Conservation (phyloP, 2,113 vertebrate genomes). For the Sula dactylatra region DNA sequence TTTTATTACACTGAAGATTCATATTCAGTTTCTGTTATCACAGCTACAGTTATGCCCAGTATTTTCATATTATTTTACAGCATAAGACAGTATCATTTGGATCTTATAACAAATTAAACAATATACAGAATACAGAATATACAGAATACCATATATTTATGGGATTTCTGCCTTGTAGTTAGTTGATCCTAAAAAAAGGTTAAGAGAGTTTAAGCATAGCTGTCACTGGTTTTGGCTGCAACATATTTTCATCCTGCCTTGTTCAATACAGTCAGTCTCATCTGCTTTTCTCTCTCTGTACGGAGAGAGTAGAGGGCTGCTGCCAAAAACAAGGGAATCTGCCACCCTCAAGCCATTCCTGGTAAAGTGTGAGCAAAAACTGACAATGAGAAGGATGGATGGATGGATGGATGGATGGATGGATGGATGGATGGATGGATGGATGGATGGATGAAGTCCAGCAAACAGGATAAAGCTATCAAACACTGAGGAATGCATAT, state of each 20-base stretch:
- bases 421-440: neutral
- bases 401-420: neutral
- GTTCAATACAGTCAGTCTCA: neutral
- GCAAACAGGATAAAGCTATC: neutral
- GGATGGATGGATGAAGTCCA: neutral
- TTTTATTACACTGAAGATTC: neutral
- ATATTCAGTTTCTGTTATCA: neutral
- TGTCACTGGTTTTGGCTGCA: neutral
- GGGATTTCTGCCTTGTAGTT: neutral
- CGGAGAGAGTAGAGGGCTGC: neutral
- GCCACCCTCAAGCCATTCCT: neutral
- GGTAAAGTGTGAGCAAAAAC: neutral
- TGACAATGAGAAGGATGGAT: neutral
- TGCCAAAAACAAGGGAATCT: neutral
- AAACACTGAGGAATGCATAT: neutral
- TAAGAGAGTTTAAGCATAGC: neutral
- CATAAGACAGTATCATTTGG: neutral
- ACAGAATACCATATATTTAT: neutral
- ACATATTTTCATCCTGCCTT: neutral
- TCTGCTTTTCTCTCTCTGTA: neutral
- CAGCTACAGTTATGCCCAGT: neutral
- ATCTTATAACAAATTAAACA: neutral
- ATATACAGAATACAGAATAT: neutral
- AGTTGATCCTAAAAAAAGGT: neutral
- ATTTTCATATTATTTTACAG: neutral